phyloP scores from a whole-genome alignment of 2,113 vertebrate species.

The Cygnus atratus region DNA sequence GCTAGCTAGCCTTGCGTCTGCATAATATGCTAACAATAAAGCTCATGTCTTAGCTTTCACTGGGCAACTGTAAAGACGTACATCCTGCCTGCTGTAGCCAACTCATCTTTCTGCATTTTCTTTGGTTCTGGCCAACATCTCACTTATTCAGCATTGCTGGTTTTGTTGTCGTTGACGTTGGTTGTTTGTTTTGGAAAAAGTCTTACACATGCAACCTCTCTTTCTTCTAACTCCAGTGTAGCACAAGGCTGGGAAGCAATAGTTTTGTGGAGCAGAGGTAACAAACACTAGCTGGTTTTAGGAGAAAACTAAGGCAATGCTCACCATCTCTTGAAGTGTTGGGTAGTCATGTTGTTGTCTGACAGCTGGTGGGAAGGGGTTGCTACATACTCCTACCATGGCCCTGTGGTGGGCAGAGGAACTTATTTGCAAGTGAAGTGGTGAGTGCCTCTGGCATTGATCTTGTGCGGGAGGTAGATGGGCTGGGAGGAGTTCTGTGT shows the following conservation, averaged over 20 bases:
- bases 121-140: background rate
- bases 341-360: background rate
- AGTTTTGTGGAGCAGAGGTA: background rate
- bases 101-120: background rate
- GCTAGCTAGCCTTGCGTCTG: background rate
- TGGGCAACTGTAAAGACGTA: background rate
- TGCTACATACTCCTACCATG: fast-evolving
- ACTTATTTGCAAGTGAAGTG: background rate
- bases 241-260: background rate
- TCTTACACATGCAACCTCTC: background rate
- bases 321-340: background rate
- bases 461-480: background rate
- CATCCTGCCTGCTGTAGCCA: background rate
- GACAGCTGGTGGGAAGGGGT: background rate
- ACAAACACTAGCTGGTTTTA: background rate
- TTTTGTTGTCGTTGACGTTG: too few relatives aligned
- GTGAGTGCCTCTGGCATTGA: background rate
- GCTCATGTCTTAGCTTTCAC: background rate
- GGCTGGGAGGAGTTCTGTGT: background rate
- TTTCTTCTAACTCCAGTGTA: background rate
- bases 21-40: background rate
- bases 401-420: background rate
- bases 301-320: background rate
- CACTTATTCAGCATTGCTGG: background rate
- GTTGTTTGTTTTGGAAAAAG: background rate